Evolutionary conservation across 2,888 invertebrate species (phyloP), one percentile per base, ranked within the genome.

Genomic region (Acanthococcus lagerstroemiae): DNA sequence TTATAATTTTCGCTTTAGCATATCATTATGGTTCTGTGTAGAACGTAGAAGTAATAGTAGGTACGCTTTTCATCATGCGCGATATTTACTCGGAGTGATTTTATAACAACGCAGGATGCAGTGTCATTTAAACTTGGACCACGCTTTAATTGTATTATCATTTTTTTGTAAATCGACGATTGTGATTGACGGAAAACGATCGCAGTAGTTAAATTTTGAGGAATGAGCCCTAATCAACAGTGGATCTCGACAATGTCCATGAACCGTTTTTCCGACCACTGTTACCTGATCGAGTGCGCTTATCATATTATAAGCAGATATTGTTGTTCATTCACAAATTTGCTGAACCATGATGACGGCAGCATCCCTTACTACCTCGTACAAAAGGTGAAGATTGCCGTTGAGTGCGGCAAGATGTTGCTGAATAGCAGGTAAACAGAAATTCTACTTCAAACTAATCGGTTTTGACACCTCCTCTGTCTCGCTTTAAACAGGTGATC

Each of bases 231-330:
- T 15, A 52, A 61, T 21, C 52, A 50, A 37, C 61, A 61, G 52
- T 61, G 61, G 61, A 52, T 61, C 22, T 61, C 61, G 61, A 61
- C 61, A 5, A 52, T 50, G 26, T 61, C 61, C 4, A 61, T 61
- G 61, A 61, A 61, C 37, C 52, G 61, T 48, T 61, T 61, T 52
- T 61, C 50, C 37, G 61, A 61, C 22, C 54, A 61, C 52, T 61
- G 61, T 54, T 54, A 61, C 17, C 37, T 61, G 19, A 61, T 61
- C 50, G 61, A 61, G 52, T 61, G 61, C 52, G 61, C 61, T 54
- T 61, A 61, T 37, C 61, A 61, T 37, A 61, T 61, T 12, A 61
- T 61, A 5, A 61, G 61, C 24, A 61, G 52, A 21, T 61, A 61
- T 37, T 61, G 61, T 48, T 61, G 61, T 22, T 61, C 61, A 22